Conservation (phyloP, 2,888 invertebrate species). For the Erebia palarica region DNA sequence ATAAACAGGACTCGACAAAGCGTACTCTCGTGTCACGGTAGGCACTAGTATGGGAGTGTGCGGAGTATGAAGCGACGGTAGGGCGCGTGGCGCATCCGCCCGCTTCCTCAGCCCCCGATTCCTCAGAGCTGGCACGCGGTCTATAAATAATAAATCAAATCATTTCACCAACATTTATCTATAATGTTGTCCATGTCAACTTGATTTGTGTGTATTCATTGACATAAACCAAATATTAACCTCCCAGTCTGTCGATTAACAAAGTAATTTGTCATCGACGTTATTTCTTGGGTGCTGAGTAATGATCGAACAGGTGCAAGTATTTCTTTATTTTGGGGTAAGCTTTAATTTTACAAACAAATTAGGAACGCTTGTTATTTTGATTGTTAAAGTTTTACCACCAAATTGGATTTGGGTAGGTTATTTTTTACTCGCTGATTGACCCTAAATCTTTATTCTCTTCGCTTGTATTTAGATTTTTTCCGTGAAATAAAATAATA, state of each 20-base stretch:
- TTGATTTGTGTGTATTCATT: constrained; percentile 13
- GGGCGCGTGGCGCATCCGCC: too few relatives aligned
- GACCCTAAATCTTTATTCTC: too few relatives aligned
- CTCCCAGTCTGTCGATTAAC: constrained; percentile 9
- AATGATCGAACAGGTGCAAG: constrained; percentile 11
- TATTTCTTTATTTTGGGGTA: neutral
- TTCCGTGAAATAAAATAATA: neutral
- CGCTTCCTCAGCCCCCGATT: too few relatives aligned
- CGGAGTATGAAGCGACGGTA: too few relatives aligned
- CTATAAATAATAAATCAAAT: neutral
- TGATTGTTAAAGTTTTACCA: constrained; percentile 3
- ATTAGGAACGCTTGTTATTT: neutral
- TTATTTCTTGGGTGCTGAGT: neutral
- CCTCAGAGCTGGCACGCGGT: too few relatives aligned
- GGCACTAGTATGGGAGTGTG: too few relatives aligned
- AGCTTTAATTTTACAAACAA: neutral
- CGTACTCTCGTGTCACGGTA: too few relatives aligned
- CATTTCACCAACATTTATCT: neutral
- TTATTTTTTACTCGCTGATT: too few relatives aligned
- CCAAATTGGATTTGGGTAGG: neutral
- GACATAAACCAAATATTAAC: constrained; percentile 16
- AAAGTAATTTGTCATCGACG: constrained; percentile 21
- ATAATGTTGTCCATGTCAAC: constrained; percentile 9
- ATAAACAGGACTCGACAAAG: too few relatives aligned
- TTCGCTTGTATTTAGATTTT: too few relatives aligned